These are phyloP conservation scores for Menidia beryllina DNA, from an alignment of 2,113 vertebrate species.

Conservation along the genomic window DNA sequence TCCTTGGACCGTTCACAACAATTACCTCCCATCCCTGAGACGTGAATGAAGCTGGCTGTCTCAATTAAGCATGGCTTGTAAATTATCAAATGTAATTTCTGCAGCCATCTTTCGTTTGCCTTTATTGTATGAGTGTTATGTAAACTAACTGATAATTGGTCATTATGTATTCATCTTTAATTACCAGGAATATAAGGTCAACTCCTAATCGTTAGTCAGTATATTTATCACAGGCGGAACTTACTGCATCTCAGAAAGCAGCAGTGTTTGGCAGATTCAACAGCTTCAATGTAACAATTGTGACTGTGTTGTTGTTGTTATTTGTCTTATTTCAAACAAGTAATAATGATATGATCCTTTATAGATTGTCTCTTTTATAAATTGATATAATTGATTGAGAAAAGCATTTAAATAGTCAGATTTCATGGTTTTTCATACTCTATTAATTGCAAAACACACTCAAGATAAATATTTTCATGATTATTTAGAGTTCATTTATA, in stretches of 20 bases:
- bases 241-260: slow-evolving; percentile 56
- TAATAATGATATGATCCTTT: too few relatives aligned
- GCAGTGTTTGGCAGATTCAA: slow-evolving; percentile 11
- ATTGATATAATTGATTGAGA: too few relatives aligned
- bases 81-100: slow-evolving; percentile 69
- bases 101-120: slow-evolving; percentile 50
- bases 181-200: slow-evolving; percentile 58
- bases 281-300: neutral
- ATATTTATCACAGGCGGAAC: slow-evolving; percentile 39
- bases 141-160: slow-evolving; percentile 63
- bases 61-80: slow-evolving; percentile 65
- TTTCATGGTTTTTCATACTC: too few relatives aligned
- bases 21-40: slow-evolving; percentile 59
- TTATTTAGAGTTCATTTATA: too few relatives aligned
- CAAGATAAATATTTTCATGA: too few relatives aligned
- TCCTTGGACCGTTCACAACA: slow-evolving; percentile 63
- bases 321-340: too few relatives aligned
- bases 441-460: too few relatives aligned
- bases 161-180: slow-evolving; percentile 63
- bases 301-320: too few relatives aligned
- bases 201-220: slow-evolving; percentile 44
- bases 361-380: too few relatives aligned
- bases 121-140: slow-evolving; percentile 61
- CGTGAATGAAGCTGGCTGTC: slow-evolving; percentile 65
- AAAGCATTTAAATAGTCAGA: too few relatives aligned